These are phyloP conservation scores for Protobothrops flavoviridis DNA, from an alignment of 2,113 vertebrate species.

Conservation along the genomic window DNA sequence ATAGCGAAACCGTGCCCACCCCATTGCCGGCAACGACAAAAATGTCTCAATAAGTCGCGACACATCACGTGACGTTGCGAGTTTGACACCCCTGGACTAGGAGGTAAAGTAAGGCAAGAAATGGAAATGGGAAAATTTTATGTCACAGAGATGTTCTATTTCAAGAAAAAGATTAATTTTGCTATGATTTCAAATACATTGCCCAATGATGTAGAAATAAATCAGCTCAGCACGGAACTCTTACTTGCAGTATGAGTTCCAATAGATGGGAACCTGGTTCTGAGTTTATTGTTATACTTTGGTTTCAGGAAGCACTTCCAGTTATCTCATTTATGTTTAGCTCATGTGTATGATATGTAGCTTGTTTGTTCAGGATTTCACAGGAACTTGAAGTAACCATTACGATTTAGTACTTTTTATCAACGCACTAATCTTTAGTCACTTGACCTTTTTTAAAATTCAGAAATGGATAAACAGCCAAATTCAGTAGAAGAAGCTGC, in stretches of 20 bases:
- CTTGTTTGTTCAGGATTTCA: not conserved
- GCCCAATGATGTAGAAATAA: not conserved
- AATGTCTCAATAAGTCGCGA: too few relatives aligned
- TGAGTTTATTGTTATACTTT: not conserved
- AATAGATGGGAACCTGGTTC: not conserved
- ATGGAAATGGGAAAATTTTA: not conserved
- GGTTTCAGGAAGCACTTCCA: not conserved
- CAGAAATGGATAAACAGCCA: not conserved
- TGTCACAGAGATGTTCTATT: not conserved
- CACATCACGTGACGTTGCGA: too few relatives aligned
- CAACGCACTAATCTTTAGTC: not conserved
- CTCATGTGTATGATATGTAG: not conserved
- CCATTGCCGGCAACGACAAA: too few relatives aligned
- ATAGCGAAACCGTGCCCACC: too few relatives aligned
- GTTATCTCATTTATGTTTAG: not conserved
- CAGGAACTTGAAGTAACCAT: not conserved
- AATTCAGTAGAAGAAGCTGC: not conserved
- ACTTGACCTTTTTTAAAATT: not conserved
- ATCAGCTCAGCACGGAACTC: not conserved
- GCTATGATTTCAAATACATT: not conserved
- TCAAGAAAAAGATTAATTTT: not conserved
- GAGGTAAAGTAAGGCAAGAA: not conserved
- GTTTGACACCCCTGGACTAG: not conserved
- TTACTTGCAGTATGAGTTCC: not conserved
- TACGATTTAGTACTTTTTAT: not conserved